phyloP scores from a whole-genome alignment of 1,140 invertebrate genomes.

The Araneus ventricosus region DNA sequence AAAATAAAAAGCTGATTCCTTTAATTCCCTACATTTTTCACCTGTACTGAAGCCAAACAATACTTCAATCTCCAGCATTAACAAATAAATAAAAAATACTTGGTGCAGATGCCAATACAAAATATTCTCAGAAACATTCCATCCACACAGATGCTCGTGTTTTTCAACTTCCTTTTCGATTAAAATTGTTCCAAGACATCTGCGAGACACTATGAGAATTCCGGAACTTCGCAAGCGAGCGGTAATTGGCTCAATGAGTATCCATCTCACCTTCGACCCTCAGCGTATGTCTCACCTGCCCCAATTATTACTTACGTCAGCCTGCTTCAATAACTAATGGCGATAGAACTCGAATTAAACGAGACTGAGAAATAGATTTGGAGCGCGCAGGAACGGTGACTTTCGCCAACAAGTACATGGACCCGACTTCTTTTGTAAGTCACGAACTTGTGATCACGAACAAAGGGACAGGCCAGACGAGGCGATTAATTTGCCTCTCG shows the following conservation, averaged over 20 bases:
- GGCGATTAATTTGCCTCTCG: slow-evolving; percentile 47
- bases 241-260: slow-evolving; percentile 1
- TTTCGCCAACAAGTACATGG: neutral
- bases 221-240: neutral
- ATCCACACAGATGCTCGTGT: neutral
- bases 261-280: slow-evolving; percentile 36
- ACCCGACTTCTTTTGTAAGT: slow-evolving; percentile 27
- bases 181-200: slow-evolving; percentile 6
- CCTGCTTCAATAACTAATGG: slow-evolving; percentile 57
- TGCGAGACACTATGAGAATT: slow-evolving; percentile 54
- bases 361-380: slow-evolving; percentile 13
- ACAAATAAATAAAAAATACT: too few relatives aligned
- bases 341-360: neutral
- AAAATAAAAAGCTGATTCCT: too few relatives aligned
- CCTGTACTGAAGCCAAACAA: too few relatives aligned
- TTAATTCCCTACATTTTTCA: too few relatives aligned
- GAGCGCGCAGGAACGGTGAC: neutral
- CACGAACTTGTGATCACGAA: slow-evolving; percentile 58
- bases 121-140: neutral
- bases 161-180: slow-evolving; percentile 1
- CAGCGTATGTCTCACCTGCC: slow-evolving; percentile 21
- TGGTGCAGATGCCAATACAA: too few relatives aligned
- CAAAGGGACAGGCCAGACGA: slow-evolving; percentile 47
- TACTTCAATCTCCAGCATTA: too few relatives aligned
- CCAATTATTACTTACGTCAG: slow-evolving; percentile 64